phyloP scores from a whole-genome alignment of 1,140 invertebrate species.

The Cephus cinctus region DNA sequence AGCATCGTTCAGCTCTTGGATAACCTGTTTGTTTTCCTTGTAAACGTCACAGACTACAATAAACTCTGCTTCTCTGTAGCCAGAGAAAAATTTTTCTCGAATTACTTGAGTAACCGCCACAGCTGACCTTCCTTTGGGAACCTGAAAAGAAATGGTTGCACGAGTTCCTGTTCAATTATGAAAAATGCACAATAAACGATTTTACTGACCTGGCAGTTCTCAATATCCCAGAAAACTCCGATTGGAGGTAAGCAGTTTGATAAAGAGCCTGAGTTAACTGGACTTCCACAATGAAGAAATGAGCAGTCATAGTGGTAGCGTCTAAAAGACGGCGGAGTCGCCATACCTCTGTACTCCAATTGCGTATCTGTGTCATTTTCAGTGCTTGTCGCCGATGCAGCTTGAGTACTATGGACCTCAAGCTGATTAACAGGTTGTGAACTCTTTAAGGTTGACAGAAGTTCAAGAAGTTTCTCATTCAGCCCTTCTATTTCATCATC shows the following conservation, averaged over 20 bases:
- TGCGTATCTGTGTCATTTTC: slow-evolving; percentile 33
- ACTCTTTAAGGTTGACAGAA: slow-evolving; percentile 31
- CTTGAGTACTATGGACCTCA: slow-evolving; percentile 24
- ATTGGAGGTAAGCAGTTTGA: slow-evolving; percentile 66
- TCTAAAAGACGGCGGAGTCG: slow-evolving; percentile 15
- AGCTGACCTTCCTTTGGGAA: slow-evolving; percentile 79
- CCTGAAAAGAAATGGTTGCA: slow-evolving; percentile 50
- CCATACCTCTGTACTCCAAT: slow-evolving; percentile 18
- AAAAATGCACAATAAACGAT: background rate
- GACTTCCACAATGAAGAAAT: slow-evolving; percentile 34
- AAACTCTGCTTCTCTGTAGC: slow-evolving; percentile 84
- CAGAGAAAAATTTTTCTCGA: slow-evolving; percentile 73
- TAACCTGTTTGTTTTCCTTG: slow-evolving; percentile 74
- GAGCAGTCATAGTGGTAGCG: slow-evolving; percentile 36
- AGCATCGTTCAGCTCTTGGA: slow-evolving; percentile 85
- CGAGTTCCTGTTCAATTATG: too few relatives aligned
- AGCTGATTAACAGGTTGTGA: slow-evolving; percentile 16
- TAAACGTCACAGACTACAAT: slow-evolving; percentile 78
- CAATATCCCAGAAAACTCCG: slow-evolving; percentile 93
- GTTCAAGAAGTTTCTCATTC: slow-evolving; percentile 40
- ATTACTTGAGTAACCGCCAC: slow-evolving; percentile 76
- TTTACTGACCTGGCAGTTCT: slow-evolving; percentile 71
- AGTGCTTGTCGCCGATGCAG: slow-evolving; percentile 25
- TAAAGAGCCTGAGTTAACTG: slow-evolving; percentile 28
- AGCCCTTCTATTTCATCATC: slow-evolving; percentile 38